phyloP scores from a whole-genome alignment of 2,113 vertebrate species.

The Eretmochelys imbricata region DNA sequence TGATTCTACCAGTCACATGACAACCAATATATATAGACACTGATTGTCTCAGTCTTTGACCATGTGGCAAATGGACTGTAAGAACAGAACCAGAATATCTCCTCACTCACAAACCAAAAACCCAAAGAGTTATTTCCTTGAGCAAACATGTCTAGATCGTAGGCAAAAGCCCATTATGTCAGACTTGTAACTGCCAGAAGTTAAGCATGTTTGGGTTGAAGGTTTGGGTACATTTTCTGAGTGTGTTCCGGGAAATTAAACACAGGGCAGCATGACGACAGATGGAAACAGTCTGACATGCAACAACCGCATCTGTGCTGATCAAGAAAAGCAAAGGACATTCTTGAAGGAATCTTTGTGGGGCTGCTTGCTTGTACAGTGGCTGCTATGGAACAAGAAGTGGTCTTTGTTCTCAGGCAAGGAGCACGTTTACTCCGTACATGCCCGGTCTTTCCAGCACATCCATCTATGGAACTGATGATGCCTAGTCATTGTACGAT shows the following conservation, averaged over 20 bases:
- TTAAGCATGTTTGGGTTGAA: background rate
- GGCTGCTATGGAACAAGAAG: accelerated
- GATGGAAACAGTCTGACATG: background rate
- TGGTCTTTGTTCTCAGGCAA: background rate
- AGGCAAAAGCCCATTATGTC: background rate
- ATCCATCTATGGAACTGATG: background rate
- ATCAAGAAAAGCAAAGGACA: background rate
- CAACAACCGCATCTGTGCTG: background rate
- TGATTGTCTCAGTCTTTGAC: background rate
- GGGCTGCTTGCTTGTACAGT: no score
- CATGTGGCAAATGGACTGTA: background rate
- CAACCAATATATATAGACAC: background rate
- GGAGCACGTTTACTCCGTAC: background rate
- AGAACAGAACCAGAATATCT: background rate
- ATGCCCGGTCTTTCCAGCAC: background rate
- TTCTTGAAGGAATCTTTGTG: background rate
- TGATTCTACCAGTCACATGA: background rate
- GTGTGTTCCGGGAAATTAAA: background rate
- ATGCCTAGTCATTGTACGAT: background rate
- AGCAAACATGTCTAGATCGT: background rate
- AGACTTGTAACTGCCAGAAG: background rate
- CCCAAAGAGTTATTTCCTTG: background rate
- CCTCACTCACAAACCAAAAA: background rate
- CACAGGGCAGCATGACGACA: background rate
- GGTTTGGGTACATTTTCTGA: background rate